Evolutionary conservation across 2,888 invertebrate genomes (phyloP), one percentile per base, ranked within the genome.

Genomic region (Oligia strigilis): DNA sequence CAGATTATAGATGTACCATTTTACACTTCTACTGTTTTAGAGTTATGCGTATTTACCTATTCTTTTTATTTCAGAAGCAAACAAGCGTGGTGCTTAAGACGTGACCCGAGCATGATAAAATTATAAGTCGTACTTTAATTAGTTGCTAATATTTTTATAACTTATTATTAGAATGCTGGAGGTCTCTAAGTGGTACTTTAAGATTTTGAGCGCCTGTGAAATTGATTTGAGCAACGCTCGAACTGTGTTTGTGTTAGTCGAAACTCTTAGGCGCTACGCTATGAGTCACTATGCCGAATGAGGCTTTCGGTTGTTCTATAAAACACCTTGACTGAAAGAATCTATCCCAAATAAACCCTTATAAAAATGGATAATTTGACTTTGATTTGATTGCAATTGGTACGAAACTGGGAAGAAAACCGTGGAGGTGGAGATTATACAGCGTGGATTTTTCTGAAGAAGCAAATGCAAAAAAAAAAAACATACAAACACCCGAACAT

Each of bases 41-140:
- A 29, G 14, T 29, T 72, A 19, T 55, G 14, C 0, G 8, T 17
- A 75, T 17, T 66, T 9, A 65, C 0, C 6, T 6, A 1, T 17
- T 19, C 17, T 82, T 88, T 82, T 81, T 69, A 58, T 94, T 94
- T 62, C 94, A 96, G 96, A 79, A 89, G 86, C 75, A 77, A 82
- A 2, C 46, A 80, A 6, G 86, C 88, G 0, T 89, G 89, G 89
- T 89, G 89, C 49, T 84, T 89, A 75, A 74, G 72, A 17, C 67
- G 60, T 17, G 72, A 86, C 4, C 81, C 64, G 6, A 77, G 17
- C 49, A 66, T 19, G 0, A 6, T 73, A 66, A 60, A 77, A n/a
- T 72, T 65, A 40, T 29, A 70, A 46, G 19, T 8, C 6, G 40
- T 64, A 73, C 4, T 43, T 75, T 72, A 52, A 49, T 75, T 67